Percentiles rank a stretch among this genome's conserved stretches.
Conservation (phyloP, 2,797 vertebrate genomes). For the Acanthopagrus latus region DNA sequence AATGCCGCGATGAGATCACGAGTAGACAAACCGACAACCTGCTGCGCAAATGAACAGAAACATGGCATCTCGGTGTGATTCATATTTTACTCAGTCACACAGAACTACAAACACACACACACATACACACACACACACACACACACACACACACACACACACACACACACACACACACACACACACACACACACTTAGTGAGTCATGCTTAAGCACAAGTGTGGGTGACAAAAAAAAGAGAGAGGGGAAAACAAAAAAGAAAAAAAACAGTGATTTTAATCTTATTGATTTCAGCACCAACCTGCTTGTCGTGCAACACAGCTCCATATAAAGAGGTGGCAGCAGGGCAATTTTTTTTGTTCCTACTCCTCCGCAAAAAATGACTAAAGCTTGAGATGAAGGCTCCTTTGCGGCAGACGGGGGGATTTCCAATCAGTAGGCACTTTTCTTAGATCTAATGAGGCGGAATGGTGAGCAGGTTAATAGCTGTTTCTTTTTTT, state of each 20-base stretch:
- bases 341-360: slow-evolving; percentile 44
- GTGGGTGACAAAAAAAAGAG: slow-evolving; percentile 61
- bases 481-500: slow-evolving; percentile 7
- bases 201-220: slow-evolving; percentile 57
- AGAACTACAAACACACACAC: slow-evolving; percentile 12
- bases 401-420: slow-evolving; percentile 22
- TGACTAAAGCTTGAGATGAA: slow-evolving; percentile 39
- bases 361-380: slow-evolving; percentile 41
- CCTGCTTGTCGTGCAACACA: slow-evolving; percentile 52
- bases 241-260: no score
- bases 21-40: slow-evolving; percentile 15
- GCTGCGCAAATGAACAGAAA: slow-evolving; percentile 26
- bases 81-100: slow-evolving; percentile 52
- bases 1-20: slow-evolving; percentile 10
- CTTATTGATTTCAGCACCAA: slow-evolving; percentile 64
- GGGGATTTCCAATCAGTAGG: slow-evolving; percentile 32
- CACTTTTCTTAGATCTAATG: slow-evolving; percentile 28
- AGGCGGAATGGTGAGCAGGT: slow-evolving; percentile 34
- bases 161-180: no score
- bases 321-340: slow-evolving; percentile 52
- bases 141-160: no score
- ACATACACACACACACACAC: slow-evolving; percentile 16
- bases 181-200: slow-evolving; percentile 32
- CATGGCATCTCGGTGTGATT: slow-evolving; percentile 46
- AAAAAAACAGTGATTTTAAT: slow-evolving; percentile 50